phyloP scores from a whole-genome alignment of 2,113 vertebrate species.

The Acrocephalus arundinaceus region DNA sequence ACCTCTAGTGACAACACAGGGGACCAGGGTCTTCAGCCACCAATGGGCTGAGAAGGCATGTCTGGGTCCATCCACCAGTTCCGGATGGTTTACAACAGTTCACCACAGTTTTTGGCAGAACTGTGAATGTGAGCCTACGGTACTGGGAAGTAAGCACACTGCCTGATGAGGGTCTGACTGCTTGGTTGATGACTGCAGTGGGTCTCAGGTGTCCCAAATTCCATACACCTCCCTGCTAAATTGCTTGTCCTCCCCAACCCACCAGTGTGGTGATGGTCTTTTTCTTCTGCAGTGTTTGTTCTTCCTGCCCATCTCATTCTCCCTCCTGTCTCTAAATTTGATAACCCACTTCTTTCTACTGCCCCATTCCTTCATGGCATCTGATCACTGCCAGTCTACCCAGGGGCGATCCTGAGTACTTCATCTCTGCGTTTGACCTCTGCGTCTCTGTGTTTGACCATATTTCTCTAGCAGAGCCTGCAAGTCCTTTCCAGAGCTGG shows the following conservation, averaged over 20 bases:
- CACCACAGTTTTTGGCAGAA: not conserved
- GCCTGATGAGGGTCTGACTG: not conserved
- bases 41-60: not conserved
- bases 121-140: not conserved
- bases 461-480: not conserved
- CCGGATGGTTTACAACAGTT: not conserved
- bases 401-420: not conserved
- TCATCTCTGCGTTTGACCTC: not conserved
- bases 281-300: not conserved
- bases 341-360: not conserved
- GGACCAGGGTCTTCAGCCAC: not conserved
- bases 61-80: rapidly evolving
- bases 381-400: not conserved
- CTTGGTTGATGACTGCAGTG: not conserved
- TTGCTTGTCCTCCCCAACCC: not conserved
- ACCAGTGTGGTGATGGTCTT: not conserved
- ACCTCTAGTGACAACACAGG: slow-evolving; percentile 72
- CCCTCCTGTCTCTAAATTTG: not conserved
- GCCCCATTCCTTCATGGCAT: not conserved
- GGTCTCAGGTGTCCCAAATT: not conserved
- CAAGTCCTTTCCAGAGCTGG: not conserved
- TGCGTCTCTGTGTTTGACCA: not conserved
- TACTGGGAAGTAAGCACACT: not conserved
- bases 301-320: not conserved
- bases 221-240: not conserved